Percentiles rank a stretch among this genome's conserved stretches.
phyloP scores from a whole-genome alignment of 2,113 vertebrate genomes.

The Chrysemys picta region DNA sequence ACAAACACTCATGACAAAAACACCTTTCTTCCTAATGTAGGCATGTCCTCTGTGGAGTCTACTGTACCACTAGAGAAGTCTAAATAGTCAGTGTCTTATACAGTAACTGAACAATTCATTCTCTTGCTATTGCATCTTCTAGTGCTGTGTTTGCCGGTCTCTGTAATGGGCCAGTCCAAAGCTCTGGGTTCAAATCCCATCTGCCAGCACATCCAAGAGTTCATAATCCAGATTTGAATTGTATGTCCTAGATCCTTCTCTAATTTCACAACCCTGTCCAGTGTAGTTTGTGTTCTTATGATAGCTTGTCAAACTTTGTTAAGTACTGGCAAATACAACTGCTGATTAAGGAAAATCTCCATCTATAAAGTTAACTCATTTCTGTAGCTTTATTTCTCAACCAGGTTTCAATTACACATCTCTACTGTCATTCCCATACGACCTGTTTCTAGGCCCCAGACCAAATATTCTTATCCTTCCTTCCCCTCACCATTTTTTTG shows the following conservation, averaged over 20 bases:
- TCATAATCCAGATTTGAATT: background rate
- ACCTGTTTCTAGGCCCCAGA: background rate
- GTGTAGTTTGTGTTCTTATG: background rate
- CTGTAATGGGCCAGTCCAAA: background rate
- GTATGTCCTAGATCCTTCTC: background rate
- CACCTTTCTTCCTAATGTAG: background rate
- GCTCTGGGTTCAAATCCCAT: background rate
- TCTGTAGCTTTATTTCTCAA: background rate
- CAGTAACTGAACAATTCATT: background rate
- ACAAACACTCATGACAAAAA: background rate
- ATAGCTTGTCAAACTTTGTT: background rate
- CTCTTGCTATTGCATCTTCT: background rate
- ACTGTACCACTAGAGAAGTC: background rate
- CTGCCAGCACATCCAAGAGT: background rate
- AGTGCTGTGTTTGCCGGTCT: background rate
- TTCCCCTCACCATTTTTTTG: background rate
- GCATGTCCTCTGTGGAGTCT: rapidly evolving
- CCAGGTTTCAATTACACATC: background rate
- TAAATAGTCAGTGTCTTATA: background rate
- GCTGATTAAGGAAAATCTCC: background rate
- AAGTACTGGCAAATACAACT: background rate
- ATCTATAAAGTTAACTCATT: background rate
- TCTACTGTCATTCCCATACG: background rate
- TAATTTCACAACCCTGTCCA: background rate
- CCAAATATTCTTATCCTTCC: background rate